Conservation (phyloP, 2,888 invertebrate genomes). For the Phortica okadai region DNA sequence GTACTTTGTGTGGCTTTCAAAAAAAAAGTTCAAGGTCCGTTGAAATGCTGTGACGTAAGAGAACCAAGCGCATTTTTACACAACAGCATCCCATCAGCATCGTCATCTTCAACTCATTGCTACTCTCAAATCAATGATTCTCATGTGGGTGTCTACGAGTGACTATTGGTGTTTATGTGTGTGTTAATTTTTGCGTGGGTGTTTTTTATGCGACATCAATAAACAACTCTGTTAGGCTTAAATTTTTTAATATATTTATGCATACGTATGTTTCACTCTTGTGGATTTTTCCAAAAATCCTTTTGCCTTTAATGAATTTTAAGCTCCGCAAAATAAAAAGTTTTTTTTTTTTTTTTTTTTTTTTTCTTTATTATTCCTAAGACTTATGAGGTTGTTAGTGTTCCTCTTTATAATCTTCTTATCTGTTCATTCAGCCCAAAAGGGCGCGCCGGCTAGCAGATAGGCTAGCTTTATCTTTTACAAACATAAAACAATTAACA, state of each 20-base stretch:
- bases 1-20: conserved; percentile 4
- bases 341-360: too few relatives aligned
- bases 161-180: background rate
- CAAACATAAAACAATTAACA: too few relatives aligned
- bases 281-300: background rate
- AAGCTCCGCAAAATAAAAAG: too few relatives aligned
- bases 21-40: conserved; percentile 50
- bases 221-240: background rate
- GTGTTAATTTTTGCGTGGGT: conserved; percentile 10
- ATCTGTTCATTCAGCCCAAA: too few relatives aligned
- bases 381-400: too few relatives aligned
- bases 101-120: conserved; percentile 8
- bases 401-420: too few relatives aligned
- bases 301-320: background rate
- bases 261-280: background rate
- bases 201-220: conserved; percentile 27
- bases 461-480: too few relatives aligned
- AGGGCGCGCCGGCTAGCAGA: too few relatives aligned
- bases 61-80: conserved; percentile 41
- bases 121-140: background rate
- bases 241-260: background rate
- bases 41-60: conserved; percentile 43
- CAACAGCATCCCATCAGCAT: conserved; percentile 40
- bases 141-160: background rate
- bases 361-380: too few relatives aligned